Conservation (phyloP, 1,140 invertebrate genomes). For the Platyscapa corneri region DNA sequence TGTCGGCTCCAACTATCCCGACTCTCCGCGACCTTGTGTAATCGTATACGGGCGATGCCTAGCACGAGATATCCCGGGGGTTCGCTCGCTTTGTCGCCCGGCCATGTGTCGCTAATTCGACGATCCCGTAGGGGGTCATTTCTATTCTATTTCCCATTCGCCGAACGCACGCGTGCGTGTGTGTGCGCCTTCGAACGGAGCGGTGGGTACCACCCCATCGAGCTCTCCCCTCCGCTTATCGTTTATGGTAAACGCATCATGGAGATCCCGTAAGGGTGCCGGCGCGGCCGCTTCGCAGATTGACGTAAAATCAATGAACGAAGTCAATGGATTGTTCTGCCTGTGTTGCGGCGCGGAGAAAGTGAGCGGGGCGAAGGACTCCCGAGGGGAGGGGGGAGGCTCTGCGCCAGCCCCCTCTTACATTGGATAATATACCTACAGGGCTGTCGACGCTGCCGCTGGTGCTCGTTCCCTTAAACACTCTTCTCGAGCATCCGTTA, state of each 20-base stretch:
- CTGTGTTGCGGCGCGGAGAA: not conserved
- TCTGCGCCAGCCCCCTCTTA: not conserved
- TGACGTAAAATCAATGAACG: constrained; percentile 75
- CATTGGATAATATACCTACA: constrained; percentile 12
- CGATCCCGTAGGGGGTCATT: constrained; percentile 72
- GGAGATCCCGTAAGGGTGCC: constrained; percentile 69
- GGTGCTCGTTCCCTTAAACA: constrained; percentile 16
- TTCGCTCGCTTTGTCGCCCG: constrained; percentile 68
- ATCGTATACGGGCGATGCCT: constrained; percentile 67
- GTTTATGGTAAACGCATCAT: constrained; percentile 74
- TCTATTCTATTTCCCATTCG: constrained; percentile 74
- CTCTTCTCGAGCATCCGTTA: constrained; percentile 61
- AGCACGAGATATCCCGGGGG: constrained; percentile 63
- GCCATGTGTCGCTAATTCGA: constrained; percentile 74
- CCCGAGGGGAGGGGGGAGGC: not conserved
- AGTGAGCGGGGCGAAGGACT: not conserved
- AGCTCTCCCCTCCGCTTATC: constrained; percentile 65
- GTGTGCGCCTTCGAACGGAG: not conserved
- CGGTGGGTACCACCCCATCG: constrained; percentile 62
- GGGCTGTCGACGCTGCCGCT: not conserved
- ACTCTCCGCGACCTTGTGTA: constrained; percentile 61
- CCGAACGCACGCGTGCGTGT: not conserved
- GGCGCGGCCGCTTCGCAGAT: constrained; percentile 59
- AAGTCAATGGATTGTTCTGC: constrained; percentile 72
- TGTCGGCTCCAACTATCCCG: not conserved